Evolutionary conservation across 2,113 vertebrate genomes (phyloP).

Genomic region (Syngnathus scovelli): DNA sequence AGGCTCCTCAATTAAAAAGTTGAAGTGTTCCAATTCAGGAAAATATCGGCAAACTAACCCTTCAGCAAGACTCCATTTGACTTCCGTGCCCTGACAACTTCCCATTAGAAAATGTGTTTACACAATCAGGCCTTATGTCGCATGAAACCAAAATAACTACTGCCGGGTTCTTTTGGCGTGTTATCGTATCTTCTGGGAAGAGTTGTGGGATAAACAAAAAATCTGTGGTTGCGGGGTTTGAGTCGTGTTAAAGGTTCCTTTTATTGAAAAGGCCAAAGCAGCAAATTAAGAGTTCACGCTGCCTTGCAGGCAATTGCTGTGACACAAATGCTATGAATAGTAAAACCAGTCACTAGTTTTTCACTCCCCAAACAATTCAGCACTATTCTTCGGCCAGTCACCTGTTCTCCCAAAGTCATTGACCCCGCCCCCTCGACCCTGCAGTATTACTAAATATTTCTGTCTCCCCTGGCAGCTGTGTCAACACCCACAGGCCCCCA

Average conservation of each 20-base stretch:
- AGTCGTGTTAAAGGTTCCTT: conserved; percentile 47
- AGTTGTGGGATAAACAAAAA: conserved; percentile 49
- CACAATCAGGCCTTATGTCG: conserved; percentile 21
- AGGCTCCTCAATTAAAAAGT: background rate
- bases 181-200: conserved; percentile 33
- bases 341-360: conserved; percentile 32
- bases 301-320: background rate
- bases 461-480: conserved; percentile 65
- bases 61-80: conserved; percentile 25
- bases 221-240: conserved; percentile 50
- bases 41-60: background rate
- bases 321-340: conserved; percentile 42
- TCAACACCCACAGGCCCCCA: conserved; percentile 64
- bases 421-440: conserved; percentile 34
- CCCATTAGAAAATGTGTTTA: conserved; percentile 27
- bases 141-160: conserved; percentile 14
- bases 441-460: conserved; percentile 49
- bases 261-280: conserved; percentile 35
- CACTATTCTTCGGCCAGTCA: conserved; percentile 30
- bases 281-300: conserved; percentile 1
- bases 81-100: conserved; percentile 17
- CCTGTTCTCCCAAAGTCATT: conserved; percentile 22
- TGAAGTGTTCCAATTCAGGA: background rate
- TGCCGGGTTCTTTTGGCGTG: background rate
- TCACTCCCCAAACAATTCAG: conserved; percentile 12